phyloP scores from a whole-genome alignment of 2,888 invertebrate genomes.

The Tryphoninae sp. region DNA sequence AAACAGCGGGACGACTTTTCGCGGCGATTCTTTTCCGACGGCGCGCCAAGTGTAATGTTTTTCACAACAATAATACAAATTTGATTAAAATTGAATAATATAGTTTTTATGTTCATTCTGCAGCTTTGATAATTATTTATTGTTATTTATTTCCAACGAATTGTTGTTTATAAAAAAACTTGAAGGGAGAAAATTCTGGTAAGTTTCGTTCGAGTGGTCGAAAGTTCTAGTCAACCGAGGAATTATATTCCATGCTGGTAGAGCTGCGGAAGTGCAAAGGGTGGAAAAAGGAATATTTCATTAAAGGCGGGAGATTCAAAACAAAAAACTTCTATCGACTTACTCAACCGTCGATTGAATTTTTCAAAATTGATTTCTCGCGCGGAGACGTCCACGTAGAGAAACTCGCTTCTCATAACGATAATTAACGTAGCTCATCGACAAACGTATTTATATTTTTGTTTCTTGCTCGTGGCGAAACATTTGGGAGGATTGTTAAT shows the following conservation, averaged over 20 bases:
- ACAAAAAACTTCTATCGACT: too few species aligned
- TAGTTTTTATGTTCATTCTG: too few species aligned
- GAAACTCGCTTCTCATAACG: not conserved
- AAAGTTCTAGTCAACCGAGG: too few species aligned
- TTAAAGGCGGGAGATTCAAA: too few species aligned
- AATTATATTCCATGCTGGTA: too few species aligned
- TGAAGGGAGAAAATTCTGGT: not conserved
- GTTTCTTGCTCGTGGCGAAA: not conserved
- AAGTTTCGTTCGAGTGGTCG: too few species aligned
- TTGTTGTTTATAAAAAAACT: not conserved
- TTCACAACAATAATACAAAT: not conserved
- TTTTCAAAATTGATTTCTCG: too few species aligned
- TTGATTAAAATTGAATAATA: not conserved
- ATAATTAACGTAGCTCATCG: not conserved
- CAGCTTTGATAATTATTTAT: too few species aligned
- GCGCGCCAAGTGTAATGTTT: not conserved
- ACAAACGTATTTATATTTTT: not conserved
- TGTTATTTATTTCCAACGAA: not conserved
- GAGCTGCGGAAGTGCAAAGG: too few species aligned
- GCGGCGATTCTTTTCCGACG: not conserved
- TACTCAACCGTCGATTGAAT: too few species aligned
- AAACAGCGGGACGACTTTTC: slow-evolving; percentile 10
- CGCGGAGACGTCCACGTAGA: not conserved
- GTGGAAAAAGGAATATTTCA: too few species aligned
- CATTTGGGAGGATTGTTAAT: slow-evolving; percentile 7